Evolutionary conservation across 2,888 invertebrate species (phyloP), one percentile per base, ranked within the genome.

Genomic region (Rhorus exstirpatorius): DNA sequence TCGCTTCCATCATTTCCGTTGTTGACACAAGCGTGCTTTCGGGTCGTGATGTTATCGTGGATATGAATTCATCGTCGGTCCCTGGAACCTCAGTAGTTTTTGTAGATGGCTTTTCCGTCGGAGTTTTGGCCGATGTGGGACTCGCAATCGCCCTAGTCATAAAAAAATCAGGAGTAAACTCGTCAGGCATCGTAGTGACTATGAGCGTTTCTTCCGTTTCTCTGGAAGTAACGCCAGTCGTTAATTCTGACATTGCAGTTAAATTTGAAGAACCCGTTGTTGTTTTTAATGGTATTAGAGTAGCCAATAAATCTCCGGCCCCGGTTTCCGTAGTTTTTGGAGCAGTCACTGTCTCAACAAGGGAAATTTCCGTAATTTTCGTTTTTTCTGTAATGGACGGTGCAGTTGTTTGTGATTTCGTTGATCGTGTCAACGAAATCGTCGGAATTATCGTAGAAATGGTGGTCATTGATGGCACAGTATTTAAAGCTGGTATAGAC

Each of bases 161-260:
- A 35, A 41, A 53, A 75, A 75, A 76, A 46, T 76, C 76, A 1
- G 68, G 38, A 8, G 51, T 24, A 38, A 51, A 79, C 21, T 67
- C 21, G 35, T 70, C 67, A 17, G 75, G 24, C 0, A 60, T 7
- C 3, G 81, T 72, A 19, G 81, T 77, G 7, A 77, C 53, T 44
- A 72, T 77, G 21, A 67, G 44, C 8, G 71, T 81, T 44, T 21
- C 67, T 53, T 49, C 60, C 8, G 81, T 72, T 67, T 67, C 67
- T 3, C 44, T 67, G 4, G 76, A 51, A 19, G 31, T 31, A 3
- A 12, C 8, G 10, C 12, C 19, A 7, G 55, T 58, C 1, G 51
- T 41, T 0, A 19, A 14, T 12, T 41, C 12, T 7, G 19, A 31
- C 24, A 44, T 14, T 12, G 2, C 6, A 3, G 38, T 17, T 1